Base-by-base conservation (phyloP, 2,797 vertebrate species). In the Paedocypris micromegethes region DNA sequence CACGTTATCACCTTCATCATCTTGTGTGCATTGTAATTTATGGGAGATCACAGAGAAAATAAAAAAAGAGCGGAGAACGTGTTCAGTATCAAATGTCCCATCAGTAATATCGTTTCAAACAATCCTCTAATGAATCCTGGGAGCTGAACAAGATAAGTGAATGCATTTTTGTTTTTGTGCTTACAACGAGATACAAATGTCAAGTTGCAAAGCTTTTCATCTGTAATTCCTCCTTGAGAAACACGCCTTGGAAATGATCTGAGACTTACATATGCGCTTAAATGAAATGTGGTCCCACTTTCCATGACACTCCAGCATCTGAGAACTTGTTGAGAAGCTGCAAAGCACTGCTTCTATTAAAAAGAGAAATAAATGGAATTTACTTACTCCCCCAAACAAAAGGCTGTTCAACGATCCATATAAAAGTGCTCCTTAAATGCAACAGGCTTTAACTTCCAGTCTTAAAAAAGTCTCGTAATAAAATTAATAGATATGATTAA, bases 221-320 rank as follows among this genome's bases (percentile, higher is more conserved):
- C 51, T 64, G 54, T 9, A 61, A 49, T 45, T 7, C n/a, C 48
- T 58, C 9, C 53, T 63, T 74, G 4, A 54, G 45, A 49, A 50
- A 5, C 6, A 58, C 38, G 58, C 23, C 45, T 44, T 58, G 58
- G 58, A 58, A 57, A 58, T 66, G 45, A 72, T 76, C 23, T 58
- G 57, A 78, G 82, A 85, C 85, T 81, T 80, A 85, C 79, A 84
- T 77, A 78, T 81, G 78, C 6, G 57, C 79, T 74, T 69, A 72
- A 78, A 80, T 77, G 80, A 66, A 78, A 46, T n/a, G 61, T 40
- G 60, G 56, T 74, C 73, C 60, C 66, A 78, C 71, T 52, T 50
- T 72, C 83, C 83, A 85, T 85, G 53, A 72, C 78, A 84, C 75
- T 80, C 75, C 74, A 64, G 77, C 74, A 76, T 40, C 64, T 72